Conservation (phyloP, 2,888 invertebrate genomes). For the Brassicogethes aeneus region DNA sequence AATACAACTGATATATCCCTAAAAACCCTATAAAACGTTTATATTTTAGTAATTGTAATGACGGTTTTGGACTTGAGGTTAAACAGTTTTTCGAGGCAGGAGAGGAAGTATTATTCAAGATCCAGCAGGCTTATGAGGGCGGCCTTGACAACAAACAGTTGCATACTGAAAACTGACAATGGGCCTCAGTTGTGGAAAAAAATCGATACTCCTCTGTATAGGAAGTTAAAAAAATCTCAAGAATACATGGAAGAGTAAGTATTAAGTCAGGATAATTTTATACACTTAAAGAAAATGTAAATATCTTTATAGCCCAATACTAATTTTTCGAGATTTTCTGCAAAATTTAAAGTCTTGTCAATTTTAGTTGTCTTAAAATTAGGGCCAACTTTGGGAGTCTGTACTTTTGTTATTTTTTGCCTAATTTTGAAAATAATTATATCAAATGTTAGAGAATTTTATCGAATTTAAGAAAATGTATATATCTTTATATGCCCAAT, state of each 20-base stretch:
- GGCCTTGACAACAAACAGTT: constrained; percentile 64
- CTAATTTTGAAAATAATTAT: no score
- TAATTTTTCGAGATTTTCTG: no score
- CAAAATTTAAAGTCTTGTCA: no score
- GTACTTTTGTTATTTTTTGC: no score
- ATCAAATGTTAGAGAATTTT: no score
- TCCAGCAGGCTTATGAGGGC: constrained; percentile 62
- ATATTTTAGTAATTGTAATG: constrained; percentile 59
- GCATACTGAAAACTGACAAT: constrained; percentile 60
- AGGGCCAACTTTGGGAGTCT: no score
- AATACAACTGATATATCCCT: neutral
- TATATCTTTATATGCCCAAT: no score
- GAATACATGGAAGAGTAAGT: constrained; percentile 59
- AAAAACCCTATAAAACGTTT: neutral
- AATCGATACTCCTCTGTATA: constrained; percentile 65
- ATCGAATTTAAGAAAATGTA: no score
- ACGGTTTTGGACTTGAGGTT: constrained; percentile 64
- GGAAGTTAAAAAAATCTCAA: constrained; percentile 57
- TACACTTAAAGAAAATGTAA: no score
- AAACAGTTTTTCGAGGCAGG: constrained; percentile 53
- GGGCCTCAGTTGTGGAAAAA: constrained; percentile 61
- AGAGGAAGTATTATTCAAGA: constrained; percentile 50
- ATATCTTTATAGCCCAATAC: no score
- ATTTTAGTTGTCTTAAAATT: no score
- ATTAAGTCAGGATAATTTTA: no score